Base-by-base conservation (phyloP, 1,140 invertebrate species). In the Pseudomyrmex gracilis region DNA sequence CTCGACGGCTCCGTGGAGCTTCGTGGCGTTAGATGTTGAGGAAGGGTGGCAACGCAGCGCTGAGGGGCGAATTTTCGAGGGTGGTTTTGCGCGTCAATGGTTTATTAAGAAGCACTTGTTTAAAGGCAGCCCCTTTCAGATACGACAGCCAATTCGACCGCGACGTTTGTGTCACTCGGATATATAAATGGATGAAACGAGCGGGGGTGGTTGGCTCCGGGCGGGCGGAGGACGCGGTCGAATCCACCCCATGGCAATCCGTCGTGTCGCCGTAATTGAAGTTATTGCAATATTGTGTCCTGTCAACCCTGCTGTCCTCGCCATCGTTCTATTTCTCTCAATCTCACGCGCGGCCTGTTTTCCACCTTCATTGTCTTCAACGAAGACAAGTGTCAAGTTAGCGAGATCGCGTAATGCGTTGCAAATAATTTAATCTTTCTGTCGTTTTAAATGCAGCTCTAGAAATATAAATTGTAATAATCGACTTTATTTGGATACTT, bases 81-180 rank as follows among this genome's bases (percentile, higher is more conserved):
- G 87, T 89, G 87, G 87, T 89, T 89, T 89, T 74, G 87, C 87
- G 87, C 87, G 87, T 89, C 93, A 94, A 94, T 94, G 93, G 91
- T 94, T 94, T 94, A 94, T 94, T 94, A 94, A 94, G 93, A 92
- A 94, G 93, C 93, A 94, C 93, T 94, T 94, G 93, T 94, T 94
- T 94, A 94, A 94, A 94, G 93, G 91, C 91, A 92, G 91, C 92
- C 92, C 91, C 90, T 90, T 90, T 88, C 89, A 78, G 83, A 89
- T 86, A 87, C 90, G 91, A 93, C 90, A 92, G 93, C 92, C 92
- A 94, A 93, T 93, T 93, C 88, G 87, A 88, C 85, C 89, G 87
- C 87, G 85, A 88, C 87, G 89, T 85, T 85, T 86, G 89, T 90
- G 89, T 90, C 86, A 85, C 82, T 89, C 86, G 87, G 80, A 91